Percentiles rank a stretch among this genome's conserved stretches.
These are phyloP conservation scores for Villa cingulata DNA, from an alignment of 2,888 invertebrate genomes.

Conservation along the genomic window DNA sequence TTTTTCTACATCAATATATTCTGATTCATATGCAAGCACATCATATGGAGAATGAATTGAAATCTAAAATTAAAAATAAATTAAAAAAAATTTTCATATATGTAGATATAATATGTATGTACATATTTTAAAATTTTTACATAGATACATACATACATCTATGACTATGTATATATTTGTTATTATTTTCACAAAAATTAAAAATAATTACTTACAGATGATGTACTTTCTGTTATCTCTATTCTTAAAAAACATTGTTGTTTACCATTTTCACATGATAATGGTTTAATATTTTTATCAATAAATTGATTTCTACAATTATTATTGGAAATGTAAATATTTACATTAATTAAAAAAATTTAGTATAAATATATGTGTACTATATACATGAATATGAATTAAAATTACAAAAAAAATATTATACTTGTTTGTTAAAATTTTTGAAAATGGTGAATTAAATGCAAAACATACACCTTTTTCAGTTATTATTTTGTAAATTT, in stretches of 20 bases:
- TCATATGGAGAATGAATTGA: slow-evolving; percentile 33
- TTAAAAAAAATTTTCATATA: no score
- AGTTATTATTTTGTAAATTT: slow-evolving; percentile 40
- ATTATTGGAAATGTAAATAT: background rate
- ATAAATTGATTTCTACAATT: slow-evolving; percentile 15
- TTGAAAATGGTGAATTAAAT: slow-evolving; percentile 42
- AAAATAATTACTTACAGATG: slow-evolving; percentile 21
- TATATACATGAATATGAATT: no score
- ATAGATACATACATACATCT: no score
- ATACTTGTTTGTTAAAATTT: slow-evolving; percentile 16
- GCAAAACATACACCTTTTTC: slow-evolving; percentile 52
- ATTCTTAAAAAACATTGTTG: slow-evolving; percentile 31
- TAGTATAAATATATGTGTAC: no score
- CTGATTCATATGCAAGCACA: slow-evolving; percentile 23
- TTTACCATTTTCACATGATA: slow-evolving; percentile 29
- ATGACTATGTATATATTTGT: no score
- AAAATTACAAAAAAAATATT: background rate
- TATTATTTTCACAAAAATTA: background rate
- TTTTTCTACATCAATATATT: slow-evolving; percentile 22
- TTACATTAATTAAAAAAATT: background rate
- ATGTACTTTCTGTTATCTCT: slow-evolving; percentile 29
- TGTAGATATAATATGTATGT: no score
- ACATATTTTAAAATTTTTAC: no score
- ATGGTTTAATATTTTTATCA: slow-evolving; percentile 18
- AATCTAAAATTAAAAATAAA: slow-evolving; percentile 17